phyloP scores from a whole-genome alignment of 2,888 invertebrate genomes.

The Danaus chrysippus region DNA sequence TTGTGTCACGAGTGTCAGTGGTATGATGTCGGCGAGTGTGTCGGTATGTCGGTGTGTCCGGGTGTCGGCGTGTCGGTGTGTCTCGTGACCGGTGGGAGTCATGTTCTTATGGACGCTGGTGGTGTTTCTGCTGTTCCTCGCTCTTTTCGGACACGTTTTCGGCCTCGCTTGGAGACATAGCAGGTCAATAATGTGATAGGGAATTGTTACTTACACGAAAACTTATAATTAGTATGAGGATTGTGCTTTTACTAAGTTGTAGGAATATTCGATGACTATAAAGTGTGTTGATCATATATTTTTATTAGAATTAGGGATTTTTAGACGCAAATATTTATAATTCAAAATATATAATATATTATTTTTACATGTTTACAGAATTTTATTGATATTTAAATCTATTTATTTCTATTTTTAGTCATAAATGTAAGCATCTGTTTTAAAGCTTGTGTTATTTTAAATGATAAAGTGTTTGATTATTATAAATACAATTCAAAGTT shows the following conservation, averaged over 20 bases:
- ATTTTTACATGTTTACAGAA: no score
- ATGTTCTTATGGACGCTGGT: slow-evolving; percentile 28
- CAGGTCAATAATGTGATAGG: slow-evolving; percentile 16
- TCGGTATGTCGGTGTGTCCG: slow-evolving; percentile 16
- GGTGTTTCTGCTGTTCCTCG: slow-evolving; percentile 26
- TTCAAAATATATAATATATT: no score
- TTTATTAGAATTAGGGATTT: no score
- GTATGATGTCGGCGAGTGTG: slow-evolving; percentile 26
- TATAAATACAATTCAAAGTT: no score
- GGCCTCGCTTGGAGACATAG: slow-evolving; percentile 32
- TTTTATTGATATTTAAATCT: no score
- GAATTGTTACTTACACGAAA: no score
- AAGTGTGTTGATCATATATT: no score
- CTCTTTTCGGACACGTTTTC: slow-evolving; percentile 25
- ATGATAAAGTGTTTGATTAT: no score
- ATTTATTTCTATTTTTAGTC: no score
- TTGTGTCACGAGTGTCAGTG: slow-evolving; percentile 22
- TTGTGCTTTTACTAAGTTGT: slow-evolving; percentile 17
- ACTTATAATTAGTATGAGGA: background rate
- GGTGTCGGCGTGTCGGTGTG: slow-evolving; percentile 15
- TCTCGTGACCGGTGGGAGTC: slow-evolving; percentile 10
- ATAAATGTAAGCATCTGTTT: no score
- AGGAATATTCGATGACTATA: slow-evolving; percentile 9
- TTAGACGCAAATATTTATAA: no score
- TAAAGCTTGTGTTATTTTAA: no score